Conservation (phyloP, 1,140 invertebrate genomes). For the Whitmania pigra region DNA sequence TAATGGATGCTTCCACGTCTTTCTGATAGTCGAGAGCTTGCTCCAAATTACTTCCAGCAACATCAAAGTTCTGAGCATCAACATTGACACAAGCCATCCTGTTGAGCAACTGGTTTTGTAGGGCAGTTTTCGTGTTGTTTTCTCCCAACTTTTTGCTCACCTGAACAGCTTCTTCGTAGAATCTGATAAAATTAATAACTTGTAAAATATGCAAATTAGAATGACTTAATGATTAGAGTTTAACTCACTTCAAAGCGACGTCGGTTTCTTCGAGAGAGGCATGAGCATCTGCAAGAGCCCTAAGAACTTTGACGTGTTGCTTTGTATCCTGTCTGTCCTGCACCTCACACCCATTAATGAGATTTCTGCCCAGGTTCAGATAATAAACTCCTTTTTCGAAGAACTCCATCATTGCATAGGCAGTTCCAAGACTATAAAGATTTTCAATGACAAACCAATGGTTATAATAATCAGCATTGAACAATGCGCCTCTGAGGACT, state of each 20-base stretch:
- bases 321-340: constrained; percentile 4
- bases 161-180: constrained; percentile 15
- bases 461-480: constrained; percentile 14
- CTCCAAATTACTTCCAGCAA: constrained; percentile 20
- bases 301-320: constrained; percentile 15
- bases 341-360: constrained; percentile 2
- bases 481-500: constrained; percentile 12
- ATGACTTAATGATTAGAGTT: not conserved
- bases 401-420: constrained; percentile 20
- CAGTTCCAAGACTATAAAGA: constrained; percentile 21
- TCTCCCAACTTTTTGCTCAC: constrained; percentile 15
- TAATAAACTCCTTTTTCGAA: constrained; percentile 21
- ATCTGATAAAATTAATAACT: not conserved
- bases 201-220: too few relatives aligned
- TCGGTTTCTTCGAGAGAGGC: constrained; percentile 9
- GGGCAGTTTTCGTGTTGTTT: constrained; percentile 16
- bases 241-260: constrained; percentile 1
- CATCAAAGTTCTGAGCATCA: constrained; percentile 16
- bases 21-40: constrained; percentile 25
- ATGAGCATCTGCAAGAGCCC: constrained; percentile 14
- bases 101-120: constrained; percentile 25
- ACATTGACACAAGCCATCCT: constrained; percentile 22
- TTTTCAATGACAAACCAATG: constrained; percentile 24
- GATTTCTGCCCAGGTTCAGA: constrained; percentile 18
- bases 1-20: constrained; percentile 21